Base-by-base conservation (phyloP, 2,113 vertebrate species). In the Cairina moschata region DNA sequence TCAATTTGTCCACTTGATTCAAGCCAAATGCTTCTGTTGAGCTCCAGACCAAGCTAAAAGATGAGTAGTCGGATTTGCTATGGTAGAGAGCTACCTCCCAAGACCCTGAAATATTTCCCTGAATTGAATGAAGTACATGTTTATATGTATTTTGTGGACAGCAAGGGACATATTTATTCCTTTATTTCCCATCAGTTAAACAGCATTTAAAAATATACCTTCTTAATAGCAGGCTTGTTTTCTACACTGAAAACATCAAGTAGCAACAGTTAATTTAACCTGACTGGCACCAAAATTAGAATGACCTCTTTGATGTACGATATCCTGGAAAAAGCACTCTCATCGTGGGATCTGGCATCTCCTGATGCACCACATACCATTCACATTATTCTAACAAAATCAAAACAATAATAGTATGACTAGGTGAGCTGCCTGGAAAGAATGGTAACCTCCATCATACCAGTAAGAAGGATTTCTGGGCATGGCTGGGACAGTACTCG, bases 1-100 rank as follows among this genome's bases (percentile, higher is more conserved):
- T 94, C 34, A 1, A 68, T 50, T 94, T 80, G 73, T 89, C 86
- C 77, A 68, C 48, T 74, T 1, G 2, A 15, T 55, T 91, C 69
- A 67, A 86, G 77, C 60, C 74, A 84, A 93, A 74, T 44, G 58
- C 55, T 71, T 89, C 44, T 93, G 62, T 72, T 77, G 75, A 90
- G 59, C 82, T 83, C 79, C 85, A 86, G 71, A 65, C 59, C n/a
- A 46, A 77, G 28, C 48, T 48, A 40, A 68, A 52, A 75, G 69
- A 87, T 81, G 5, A 60, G 6, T 1, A 73, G 31, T 76, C 44
- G 54, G 6, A 69, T 66, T 42, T 92, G 48, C 58, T 75, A 92
- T 46, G 52, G 42, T 0, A n/a, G 8, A 91, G n/a, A 4, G 7
- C 29, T 65, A 42, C 32, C 18, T 55, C 84, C 63, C 77, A 40